These are phyloP conservation scores for Scleropages formosus DNA, from an alignment of 2,797 vertebrate genomes.

Conservation along the genomic window DNA sequence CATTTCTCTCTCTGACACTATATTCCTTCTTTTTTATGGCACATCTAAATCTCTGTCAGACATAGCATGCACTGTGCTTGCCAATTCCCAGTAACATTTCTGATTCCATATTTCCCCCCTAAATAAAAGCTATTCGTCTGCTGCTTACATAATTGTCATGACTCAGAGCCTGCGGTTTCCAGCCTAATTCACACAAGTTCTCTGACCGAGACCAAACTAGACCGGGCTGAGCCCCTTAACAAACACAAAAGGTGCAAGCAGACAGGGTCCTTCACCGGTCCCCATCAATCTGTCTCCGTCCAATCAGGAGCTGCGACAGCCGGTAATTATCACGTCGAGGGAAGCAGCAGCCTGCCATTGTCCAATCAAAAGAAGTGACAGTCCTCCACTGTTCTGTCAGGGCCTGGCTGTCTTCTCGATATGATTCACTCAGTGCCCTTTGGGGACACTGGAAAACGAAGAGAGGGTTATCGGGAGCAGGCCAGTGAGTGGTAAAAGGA, in stretches of 20 bases:
- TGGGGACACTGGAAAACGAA: neutral
- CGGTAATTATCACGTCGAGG: conserved; percentile 9
- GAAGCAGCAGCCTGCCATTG: conserved; percentile 21
- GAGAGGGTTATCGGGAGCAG: neutral
- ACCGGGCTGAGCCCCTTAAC: conserved; percentile 28
- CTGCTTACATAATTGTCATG: conserved; percentile 47
- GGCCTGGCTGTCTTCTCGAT: neutral
- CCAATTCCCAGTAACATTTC: conserved; percentile 32
- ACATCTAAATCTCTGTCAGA: neutral
- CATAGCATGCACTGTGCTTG: conserved; percentile 16
- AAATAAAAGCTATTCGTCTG: conserved; percentile 43
- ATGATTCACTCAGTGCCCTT: conserved; percentile 21
- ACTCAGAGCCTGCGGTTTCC: conserved; percentile 45
- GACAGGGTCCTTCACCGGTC: neutral
- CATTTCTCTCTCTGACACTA: neutral
- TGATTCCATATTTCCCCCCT: conserved; percentile 26
- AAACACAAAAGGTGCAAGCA: neutral
- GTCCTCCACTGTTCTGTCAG: conserved; percentile 11
- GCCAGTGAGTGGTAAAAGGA: no score
- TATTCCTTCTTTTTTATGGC: no score
- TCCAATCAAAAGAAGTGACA: conserved; percentile 23
- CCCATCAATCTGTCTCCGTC: conserved; percentile 9
- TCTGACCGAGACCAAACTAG: conserved; percentile 31
- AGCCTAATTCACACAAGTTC: conserved; percentile 47
- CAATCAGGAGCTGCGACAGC: conserved; percentile 11